Conservation (phyloP, 2,113 vertebrate species). For the Merops nubicus region DNA sequence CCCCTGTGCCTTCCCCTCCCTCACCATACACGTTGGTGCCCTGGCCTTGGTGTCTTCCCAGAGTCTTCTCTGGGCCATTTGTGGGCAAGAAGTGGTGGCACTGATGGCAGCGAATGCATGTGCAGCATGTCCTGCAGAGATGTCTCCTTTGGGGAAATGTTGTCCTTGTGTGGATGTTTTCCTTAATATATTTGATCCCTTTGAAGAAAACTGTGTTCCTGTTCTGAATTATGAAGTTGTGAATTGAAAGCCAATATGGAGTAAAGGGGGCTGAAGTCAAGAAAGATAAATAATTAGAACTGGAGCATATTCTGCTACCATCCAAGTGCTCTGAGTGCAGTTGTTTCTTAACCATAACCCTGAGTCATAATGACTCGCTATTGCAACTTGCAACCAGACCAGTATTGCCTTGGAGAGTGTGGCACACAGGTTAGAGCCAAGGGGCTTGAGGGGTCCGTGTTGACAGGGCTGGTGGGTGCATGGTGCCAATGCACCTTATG, state of each 20-base stretch:
- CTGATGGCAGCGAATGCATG: not conserved
- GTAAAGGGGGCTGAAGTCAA: not conserved
- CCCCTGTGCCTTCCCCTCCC: not conserved
- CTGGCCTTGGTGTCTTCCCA: not conserved
- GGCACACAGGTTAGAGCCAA: not conserved
- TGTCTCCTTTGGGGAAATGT: not conserved
- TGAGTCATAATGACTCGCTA: not conserved
- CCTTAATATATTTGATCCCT: not conserved
- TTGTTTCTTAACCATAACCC: not conserved
- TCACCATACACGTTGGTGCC: not conserved
- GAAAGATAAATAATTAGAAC: not conserved
- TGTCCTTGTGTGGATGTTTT: not conserved
- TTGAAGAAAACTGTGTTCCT: not conserved
- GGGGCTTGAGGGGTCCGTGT: not conserved
- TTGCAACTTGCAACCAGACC: not conserved
- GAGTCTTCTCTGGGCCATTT: not conserved
- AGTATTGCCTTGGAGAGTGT: not conserved
- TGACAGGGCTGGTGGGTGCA: accelerated
- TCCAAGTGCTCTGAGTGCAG: not conserved
- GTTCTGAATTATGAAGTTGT: not conserved
- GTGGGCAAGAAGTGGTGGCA: not conserved
- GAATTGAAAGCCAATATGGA: not conserved
- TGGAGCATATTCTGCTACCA: not conserved
- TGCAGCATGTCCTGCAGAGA: not conserved
- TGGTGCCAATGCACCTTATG: not conserved